phyloP scores from a whole-genome alignment of 2,888 invertebrate species.

The Polydrusus tereticollis region DNA sequence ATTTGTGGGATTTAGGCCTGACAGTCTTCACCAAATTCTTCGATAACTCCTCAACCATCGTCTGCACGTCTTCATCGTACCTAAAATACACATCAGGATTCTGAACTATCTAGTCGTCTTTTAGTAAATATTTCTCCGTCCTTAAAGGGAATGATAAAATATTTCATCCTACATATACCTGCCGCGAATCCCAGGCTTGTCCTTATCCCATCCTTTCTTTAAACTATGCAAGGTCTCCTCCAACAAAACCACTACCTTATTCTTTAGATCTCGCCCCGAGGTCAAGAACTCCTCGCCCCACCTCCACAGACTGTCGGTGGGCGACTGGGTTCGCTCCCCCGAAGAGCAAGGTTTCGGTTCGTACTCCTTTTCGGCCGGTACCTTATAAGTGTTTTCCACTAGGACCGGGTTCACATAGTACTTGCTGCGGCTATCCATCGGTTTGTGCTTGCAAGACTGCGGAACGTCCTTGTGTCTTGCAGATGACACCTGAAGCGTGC shows the following conservation, averaged over 20 bases:
- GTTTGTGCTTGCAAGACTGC: background rate
- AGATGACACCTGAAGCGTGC: background rate
- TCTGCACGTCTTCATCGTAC: constrained; percentile 42
- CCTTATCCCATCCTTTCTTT: constrained; percentile 50
- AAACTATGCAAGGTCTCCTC: constrained; percentile 57
- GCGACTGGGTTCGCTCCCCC: constrained; percentile 16
- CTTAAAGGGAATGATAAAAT: too few relatives aligned
- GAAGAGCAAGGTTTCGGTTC: constrained; percentile 38
- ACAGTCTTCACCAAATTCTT: constrained; percentile 35
- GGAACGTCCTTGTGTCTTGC: background rate
- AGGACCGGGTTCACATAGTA: constrained; percentile 45
- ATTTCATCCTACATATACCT: too few relatives aligned
- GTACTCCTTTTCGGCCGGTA: constrained; percentile 46
- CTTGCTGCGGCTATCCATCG: constrained; percentile 15
- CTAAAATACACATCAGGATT: too few relatives aligned
- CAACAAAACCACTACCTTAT: constrained; percentile 59
- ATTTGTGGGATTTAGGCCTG: background rate
- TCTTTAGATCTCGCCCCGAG: constrained; percentile 63
- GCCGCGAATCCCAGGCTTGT: constrained; percentile 36
- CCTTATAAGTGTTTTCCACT: constrained; percentile 20
- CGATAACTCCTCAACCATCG: constrained; percentile 43
- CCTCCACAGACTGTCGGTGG: constrained; percentile 56
- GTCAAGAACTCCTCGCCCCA: constrained; percentile 63
- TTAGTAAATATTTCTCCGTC: too few relatives aligned
- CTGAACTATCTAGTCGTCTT: too few relatives aligned